Base-by-base conservation (phyloP, 1,140 invertebrate genomes). In the Acromyrmex echinatior region DNA sequence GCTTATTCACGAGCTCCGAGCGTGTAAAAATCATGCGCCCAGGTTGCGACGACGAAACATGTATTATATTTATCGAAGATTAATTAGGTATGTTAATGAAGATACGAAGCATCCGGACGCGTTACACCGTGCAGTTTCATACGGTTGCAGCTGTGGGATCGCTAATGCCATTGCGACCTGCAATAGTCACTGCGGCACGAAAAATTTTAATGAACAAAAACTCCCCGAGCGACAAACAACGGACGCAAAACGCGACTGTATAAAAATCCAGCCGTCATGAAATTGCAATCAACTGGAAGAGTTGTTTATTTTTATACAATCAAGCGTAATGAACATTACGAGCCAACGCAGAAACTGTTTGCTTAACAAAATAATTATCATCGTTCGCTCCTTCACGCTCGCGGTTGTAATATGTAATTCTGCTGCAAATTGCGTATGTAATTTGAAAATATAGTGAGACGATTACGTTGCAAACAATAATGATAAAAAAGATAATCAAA, bases 61-160 rank as follows among this genome's bases (percentile, higher is more conserved):
- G 6, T 39, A 39, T 39, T 39, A 70, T 90, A 76, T 70, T 80
- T 87, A 81, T 60, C 86, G 56, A 76, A 90, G 73, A 90, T 90
- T 90, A 87, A 90, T 90, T 90, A 85, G 45, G 56, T 90, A 80
- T 79, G 86, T 85, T 81, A 71, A 82, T 65, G 76, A 31, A 76
- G 70, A 74, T 84, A 51, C 39, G 68, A 82, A 73, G 45, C 56
- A 60, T 49, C 68, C 35, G 68, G 25, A 31, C 21, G 53, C 35
- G 56, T 28, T 16, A 74, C 80, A 25, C 45, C 39, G n/a, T 62
- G 56, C 53, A 76, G 35, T 84, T 84, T 84, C 63, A 63, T 84
- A 62, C 28, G 28, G 70, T 25, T 51, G 56, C 56, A 84, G 70
- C 70, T 76, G 70, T 35, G 80, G 56, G 70, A 84, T 74, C 70